A percentile compares a stretch with the other conserved stretches of the same genome.
phyloP scores from a whole-genome alignment of 92 coral and sea anemone species.

The Isaurus tuberculatus region DNA sequence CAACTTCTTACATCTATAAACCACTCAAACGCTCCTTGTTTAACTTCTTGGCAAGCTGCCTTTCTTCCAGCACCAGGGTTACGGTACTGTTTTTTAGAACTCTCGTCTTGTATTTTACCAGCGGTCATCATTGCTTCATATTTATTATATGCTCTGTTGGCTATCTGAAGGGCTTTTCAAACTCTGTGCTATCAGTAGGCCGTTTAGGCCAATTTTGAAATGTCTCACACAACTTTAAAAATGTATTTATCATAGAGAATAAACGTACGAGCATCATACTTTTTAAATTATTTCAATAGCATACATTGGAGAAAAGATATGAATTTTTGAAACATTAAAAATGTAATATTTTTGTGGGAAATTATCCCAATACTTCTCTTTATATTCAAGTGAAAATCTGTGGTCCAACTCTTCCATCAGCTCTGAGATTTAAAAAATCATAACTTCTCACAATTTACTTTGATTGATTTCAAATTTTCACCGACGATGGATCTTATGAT shows the following conservation, averaged over 20 bases:
- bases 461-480: slow-evolving; percentile 30
- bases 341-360: slow-evolving; percentile 31
- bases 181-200: slow-evolving; percentile 5
- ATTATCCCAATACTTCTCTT: slow-evolving; percentile 30
- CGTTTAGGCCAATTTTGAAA: slow-evolving; percentile 28
- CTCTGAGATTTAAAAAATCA: slow-evolving; percentile 31
- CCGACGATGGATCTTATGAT: slow-evolving; percentile 4
- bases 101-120: not conserved
- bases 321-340: slow-evolving; percentile 24
- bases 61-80: not conserved
- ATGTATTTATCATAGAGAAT: slow-evolving; percentile 8
- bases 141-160: slow-evolving; percentile 2
- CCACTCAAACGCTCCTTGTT: slow-evolving; percentile 51
- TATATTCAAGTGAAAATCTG: slow-evolving; percentile 20
- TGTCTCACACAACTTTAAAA: not conserved
- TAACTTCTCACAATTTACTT: slow-evolving; percentile 28
- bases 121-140: slow-evolving; percentile 2
- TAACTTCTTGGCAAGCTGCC: slow-evolving; percentile 7
- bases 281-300: slow-evolving; percentile 33
- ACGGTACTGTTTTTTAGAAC: not conserved
- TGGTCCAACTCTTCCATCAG: slow-evolving; percentile 25
- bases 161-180: not conserved
- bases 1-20: slow-evolving; percentile 34
- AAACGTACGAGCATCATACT: slow-evolving; percentile 28
- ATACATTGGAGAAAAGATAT: slow-evolving; percentile 22